These are phyloP conservation scores for Strigamia crassipes DNA, from an alignment of 2,888 invertebrate species.

Conservation along the genomic window DNA sequence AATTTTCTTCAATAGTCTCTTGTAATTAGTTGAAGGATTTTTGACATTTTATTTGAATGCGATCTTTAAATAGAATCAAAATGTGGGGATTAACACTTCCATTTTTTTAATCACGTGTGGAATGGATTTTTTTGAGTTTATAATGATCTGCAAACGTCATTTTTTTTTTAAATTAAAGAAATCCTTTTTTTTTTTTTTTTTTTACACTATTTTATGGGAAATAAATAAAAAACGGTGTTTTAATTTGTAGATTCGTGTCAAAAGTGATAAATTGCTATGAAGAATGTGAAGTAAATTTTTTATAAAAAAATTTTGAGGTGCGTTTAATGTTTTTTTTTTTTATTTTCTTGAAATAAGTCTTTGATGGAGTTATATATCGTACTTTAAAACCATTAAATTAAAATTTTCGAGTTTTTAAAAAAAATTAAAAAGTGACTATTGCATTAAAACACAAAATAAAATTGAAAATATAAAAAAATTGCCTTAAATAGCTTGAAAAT, in stretches of 20 bases:
- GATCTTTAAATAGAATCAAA: slow-evolving; percentile 8
- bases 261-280: neutral
- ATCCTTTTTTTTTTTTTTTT: too few relatives aligned
- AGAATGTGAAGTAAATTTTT: neutral
- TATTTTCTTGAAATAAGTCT: too few relatives aligned
- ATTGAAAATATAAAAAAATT: too few relatives aligned
- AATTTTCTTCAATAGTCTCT: slow-evolving; percentile 6
- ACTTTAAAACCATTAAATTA: too few relatives aligned
- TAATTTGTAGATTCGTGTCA: neutral
- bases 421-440: too few relatives aligned
- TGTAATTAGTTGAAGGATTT: slow-evolving; percentile 17
- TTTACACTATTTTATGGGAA: too few relatives aligned
- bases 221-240: neutral
- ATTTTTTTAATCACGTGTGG: neutral
- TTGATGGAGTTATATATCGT: too few relatives aligned
- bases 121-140: neutral
- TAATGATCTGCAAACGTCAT: too few relatives aligned
- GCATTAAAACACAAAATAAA: too few relatives aligned
- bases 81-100: neutral
- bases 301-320: neutral
- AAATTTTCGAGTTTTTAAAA: too few relatives aligned
- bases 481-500: too few relatives aligned
- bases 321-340: neutral
- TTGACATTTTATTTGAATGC: neutral
- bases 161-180: too few relatives aligned